Percentiles rank a stretch among this genome's conserved stretches.
Conservation (phyloP, 2,888 invertebrate species). For the Leptarthrus brevirostris region DNA sequence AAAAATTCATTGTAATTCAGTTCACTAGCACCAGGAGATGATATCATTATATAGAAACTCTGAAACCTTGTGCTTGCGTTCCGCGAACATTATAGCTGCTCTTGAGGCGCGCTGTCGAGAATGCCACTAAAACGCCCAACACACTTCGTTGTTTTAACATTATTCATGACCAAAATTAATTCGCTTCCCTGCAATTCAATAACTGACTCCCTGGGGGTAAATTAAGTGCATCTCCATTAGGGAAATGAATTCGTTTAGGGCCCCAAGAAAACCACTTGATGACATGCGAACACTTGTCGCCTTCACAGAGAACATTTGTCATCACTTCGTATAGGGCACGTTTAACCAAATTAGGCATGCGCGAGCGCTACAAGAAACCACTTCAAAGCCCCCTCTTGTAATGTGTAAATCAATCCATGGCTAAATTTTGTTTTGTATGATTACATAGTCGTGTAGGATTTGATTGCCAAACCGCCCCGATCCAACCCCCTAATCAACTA, state of each 20-base stretch:
- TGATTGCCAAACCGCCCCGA: neutral
- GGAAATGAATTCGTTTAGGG: conserved; percentile 32
- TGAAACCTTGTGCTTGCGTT: conserved; percentile 21
- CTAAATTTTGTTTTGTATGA: too few relatives aligned
- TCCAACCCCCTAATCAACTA: neutral
- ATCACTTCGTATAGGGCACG: conserved; percentile 8
- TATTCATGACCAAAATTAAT: conserved; percentile 14
- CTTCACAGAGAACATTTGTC: neutral
- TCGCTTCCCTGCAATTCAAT: conserved; percentile 12
- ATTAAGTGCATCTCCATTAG: conserved; percentile 45
- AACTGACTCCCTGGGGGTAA: conserved; percentile 10
- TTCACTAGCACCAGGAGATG: neutral
- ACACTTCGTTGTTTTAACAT: conserved; percentile 26
- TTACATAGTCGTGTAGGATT: neutral
- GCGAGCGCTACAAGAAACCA: neutral
- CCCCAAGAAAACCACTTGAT: conserved; percentile 13
- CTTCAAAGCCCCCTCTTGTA: too few relatives aligned
- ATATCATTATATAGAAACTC: too few relatives aligned
- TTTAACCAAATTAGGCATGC: neutral
- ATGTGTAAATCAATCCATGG: too few relatives aligned
- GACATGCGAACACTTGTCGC: conserved; percentile 25
- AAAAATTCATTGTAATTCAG: conserved; percentile 44
- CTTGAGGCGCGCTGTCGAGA: conserved; percentile 27
- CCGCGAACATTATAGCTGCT: conserved; percentile 6
- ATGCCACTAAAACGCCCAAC: conserved; percentile 27